Percentiles rank a stretch among this genome's conserved stretches.
phyloP scores from a whole-genome alignment of 2,113 vertebrate species.

The Pseudolaguvia tuberculata region DNA sequence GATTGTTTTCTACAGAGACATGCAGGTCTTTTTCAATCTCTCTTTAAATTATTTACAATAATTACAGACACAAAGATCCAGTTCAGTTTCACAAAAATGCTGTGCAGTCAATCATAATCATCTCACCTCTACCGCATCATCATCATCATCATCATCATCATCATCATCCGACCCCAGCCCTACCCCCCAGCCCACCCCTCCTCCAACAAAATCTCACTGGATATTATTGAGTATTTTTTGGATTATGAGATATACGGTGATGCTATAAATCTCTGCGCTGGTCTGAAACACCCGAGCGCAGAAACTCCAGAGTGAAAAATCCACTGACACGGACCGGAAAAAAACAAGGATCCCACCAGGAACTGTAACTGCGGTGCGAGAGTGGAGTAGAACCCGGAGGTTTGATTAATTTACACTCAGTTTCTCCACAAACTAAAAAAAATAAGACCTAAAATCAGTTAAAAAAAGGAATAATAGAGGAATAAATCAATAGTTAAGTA shows the following conservation, averaged over 20 bases:
- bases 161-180: conserved; percentile 56
- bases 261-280: conserved; percentile 29
- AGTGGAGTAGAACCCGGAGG: background rate
- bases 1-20: conserved; percentile 77
- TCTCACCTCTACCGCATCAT: conserved; percentile 44
- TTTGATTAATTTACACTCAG: background rate
- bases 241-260: conserved; percentile 17
- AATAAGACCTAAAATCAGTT: background rate
- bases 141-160: conserved; percentile 56
- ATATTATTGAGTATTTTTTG: background rate
- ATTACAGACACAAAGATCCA: conserved; percentile 78
- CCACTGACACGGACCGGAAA: conserved; percentile 3
- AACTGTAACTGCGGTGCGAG: background rate
- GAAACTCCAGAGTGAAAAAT: conserved; percentile 29
- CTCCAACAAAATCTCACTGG: background rate
- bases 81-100: conserved; percentile 74
- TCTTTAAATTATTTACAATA: conserved; percentile 78
- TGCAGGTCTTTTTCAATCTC: conserved; percentile 73
- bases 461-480: background rate
- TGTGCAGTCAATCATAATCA: too few relatives aligned
- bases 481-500: conserved; percentile 20
- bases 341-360: background rate
- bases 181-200: background rate
- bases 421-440: background rate
- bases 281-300: conserved; percentile 48